Base-by-base conservation (phyloP, 2,797 vertebrate species). In the Dendrocincla fuliginosa region DNA sequence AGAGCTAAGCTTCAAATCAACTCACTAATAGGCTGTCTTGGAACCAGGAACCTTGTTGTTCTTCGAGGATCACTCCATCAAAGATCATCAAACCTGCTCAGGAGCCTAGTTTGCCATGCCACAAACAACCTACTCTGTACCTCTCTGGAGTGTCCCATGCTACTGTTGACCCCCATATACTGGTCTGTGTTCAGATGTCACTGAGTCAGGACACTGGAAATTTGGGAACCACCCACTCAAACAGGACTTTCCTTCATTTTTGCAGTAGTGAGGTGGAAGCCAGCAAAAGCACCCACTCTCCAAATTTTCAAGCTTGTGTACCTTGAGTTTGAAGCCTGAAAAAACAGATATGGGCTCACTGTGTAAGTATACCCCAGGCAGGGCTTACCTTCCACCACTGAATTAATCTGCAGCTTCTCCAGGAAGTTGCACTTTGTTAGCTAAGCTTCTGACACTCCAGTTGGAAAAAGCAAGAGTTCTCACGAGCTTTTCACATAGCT, bases 121-220 rank as follows among this genome's bases (percentile, higher is more conserved):
- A 57, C 33, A 49, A 27, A 5, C 18, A 68, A 37, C 28, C 59
- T 69, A 5, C 27, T 53, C 35, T 5, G 8, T 56, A 35, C 28
- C 27, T 82, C 50, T 53, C 28, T 37, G 28, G 67, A 82, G 37
- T 10, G 8, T 17, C n/a, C 42, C 8, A 16, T 0, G 0, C 9
- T 35, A 22, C 6, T 10, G 7, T 37, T 68, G 37, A 71, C 24
- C 28, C 11, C 39, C 13, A 42, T 10, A 16, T 22, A 13, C 23
- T 17, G 59, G 10, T 68, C 33, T 42, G 5, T 1, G 0, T 24
- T 65, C 39, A 67, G 44, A 80, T 41, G 41, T 55, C 30, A 28
- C 50, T 60, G 20, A 27, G 32, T 30, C 13, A 71, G 56, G 30
- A 41, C 6, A 8, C 11, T 67, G 77, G 81, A 68, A 65, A 59